Evolutionary conservation across 2,113 vertebrate genomes (phyloP).

Genomic region (Grammomys dolichurus): DNA sequence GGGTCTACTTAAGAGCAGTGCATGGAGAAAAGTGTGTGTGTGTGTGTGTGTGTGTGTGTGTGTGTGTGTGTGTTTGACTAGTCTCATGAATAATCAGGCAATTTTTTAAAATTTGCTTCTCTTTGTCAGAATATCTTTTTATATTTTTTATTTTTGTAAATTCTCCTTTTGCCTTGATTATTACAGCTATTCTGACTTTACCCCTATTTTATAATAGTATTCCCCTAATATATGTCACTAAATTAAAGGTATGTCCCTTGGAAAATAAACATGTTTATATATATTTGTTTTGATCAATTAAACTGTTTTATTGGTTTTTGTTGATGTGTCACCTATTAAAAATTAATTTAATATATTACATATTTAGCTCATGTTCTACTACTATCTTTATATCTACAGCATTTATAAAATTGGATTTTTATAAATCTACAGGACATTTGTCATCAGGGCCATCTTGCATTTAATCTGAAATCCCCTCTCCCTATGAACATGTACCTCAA

Average conservation of each 20-base stretch:
- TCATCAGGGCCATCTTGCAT: background rate
- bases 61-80: too few species aligned
- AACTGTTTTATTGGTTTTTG: background rate
- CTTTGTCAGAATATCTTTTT: background rate
- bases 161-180: background rate
- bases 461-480: background rate
- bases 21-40: too few species aligned
- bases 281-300: background rate
- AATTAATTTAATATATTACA: background rate
- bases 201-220: background rate
- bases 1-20: too few species aligned
- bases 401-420: background rate
- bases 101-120: background rate
- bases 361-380: background rate
- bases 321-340: background rate
- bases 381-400: background rate
- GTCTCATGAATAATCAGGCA: too few species aligned
- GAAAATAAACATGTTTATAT: background rate
- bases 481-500: background rate
- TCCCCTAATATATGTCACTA: background rate
- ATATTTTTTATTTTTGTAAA: background rate
- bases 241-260: background rate
- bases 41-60: too few species aligned
- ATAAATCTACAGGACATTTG: background rate
- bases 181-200: background rate